phyloP scores from a whole-genome alignment of 2,888 invertebrate genomes.

The Dioctria linearis region DNA sequence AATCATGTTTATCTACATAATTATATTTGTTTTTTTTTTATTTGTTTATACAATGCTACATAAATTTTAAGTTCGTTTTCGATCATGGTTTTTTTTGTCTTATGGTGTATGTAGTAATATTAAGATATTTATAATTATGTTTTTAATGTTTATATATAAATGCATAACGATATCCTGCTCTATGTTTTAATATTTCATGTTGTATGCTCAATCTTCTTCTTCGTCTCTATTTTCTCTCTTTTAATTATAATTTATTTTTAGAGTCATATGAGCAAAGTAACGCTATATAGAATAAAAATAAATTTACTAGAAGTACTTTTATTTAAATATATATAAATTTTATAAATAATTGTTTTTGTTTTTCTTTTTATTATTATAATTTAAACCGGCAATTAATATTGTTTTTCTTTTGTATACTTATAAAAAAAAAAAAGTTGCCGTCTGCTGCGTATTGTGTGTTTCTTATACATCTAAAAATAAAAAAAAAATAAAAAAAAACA shows the following conservation, averaged over 20 bases:
- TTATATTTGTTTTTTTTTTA: slow-evolving; percentile 52
- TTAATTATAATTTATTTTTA: slow-evolving; percentile 39
- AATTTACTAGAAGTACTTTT: slow-evolving; percentile 41
- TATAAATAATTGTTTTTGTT: slow-evolving; percentile 26
- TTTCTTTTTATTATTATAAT: too few relatives aligned
- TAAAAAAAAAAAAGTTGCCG: too few relatives aligned
- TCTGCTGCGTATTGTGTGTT: too few relatives aligned
- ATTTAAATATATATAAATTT: slow-evolving; percentile 19
- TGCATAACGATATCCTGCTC: slow-evolving; percentile 49
- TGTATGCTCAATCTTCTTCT: too few relatives aligned
- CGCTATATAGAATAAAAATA: slow-evolving; percentile 35
- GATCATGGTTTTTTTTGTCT: slow-evolving; percentile 40
- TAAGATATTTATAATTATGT: slow-evolving; percentile 44
- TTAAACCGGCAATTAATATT: too few relatives aligned
- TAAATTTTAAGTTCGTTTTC: slow-evolving; percentile 57
- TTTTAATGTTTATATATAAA: slow-evolving; percentile 36
- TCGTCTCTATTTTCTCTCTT: neutral
- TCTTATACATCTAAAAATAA: too few relatives aligned
- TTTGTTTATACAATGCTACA: slow-evolving; percentile 59
- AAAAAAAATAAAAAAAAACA: too few relatives aligned
- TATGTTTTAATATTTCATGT: slow-evolving; percentile 48
- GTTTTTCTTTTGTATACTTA: too few relatives aligned
- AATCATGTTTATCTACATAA: slow-evolving; percentile 56
- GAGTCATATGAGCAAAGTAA: slow-evolving; percentile 37
- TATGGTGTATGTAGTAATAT: slow-evolving; percentile 42